These are phyloP conservation scores for Marmota monax DNA, from an alignment of 2,113 vertebrate genomes.

Conservation along the genomic window DNA sequence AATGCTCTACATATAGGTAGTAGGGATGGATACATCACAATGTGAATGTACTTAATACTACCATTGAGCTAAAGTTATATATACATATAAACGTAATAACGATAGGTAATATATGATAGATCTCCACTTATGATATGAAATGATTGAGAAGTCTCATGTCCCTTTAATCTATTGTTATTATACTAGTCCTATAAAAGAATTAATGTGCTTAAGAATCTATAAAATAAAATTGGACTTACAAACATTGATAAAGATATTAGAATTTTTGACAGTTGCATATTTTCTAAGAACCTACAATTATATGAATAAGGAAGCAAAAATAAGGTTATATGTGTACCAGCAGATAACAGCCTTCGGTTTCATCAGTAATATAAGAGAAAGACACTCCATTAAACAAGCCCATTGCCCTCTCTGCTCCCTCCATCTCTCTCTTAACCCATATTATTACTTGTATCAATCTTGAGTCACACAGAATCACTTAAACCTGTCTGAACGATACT, in stretches of 20 bases:
- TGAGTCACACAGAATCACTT: conserved; percentile 67
- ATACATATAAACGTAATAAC: not conserved
- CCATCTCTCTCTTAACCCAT: conserved; percentile 67
- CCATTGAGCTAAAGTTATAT: not conserved
- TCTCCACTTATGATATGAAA: not conserved
- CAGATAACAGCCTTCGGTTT: conserved; percentile 46
- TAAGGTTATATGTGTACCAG: not conserved
- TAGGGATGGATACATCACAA: not conserved
- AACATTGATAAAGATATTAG: not conserved
- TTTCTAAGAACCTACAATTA: conserved; percentile 40
- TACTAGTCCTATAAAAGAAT: not conserved
- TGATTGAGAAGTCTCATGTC: not conserved
- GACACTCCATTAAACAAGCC: conserved; percentile 49
- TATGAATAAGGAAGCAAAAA: conserved; percentile 43
- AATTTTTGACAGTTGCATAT: not conserved
- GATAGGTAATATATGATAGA: not conserved
- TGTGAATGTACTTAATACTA: not conserved
- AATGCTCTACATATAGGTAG: not conserved
- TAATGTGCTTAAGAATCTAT: not conserved
- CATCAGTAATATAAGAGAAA: conserved; percentile 52
- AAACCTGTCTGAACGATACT: not conserved
- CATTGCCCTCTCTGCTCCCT: conserved; percentile 32
- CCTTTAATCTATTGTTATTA: not conserved
- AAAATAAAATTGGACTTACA: not conserved
- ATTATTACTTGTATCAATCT: conserved; percentile 83